Base-by-base conservation (phyloP, 2,888 invertebrate species). In the Adelphocoris suturalis region DNA sequence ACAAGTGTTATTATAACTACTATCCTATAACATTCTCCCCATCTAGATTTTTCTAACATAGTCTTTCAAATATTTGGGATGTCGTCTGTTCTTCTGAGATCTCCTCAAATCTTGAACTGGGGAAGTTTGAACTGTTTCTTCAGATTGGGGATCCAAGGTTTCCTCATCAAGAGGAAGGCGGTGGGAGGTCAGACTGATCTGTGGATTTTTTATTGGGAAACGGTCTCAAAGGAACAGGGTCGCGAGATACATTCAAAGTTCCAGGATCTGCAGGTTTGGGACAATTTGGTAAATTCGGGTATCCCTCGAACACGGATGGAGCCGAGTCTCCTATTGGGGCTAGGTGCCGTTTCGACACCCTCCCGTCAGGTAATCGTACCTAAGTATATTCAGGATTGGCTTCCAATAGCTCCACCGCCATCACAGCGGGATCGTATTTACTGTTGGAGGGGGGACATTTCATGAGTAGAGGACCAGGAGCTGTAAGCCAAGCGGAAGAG, bases 91-190 rank as follows among this genome's bases (percentile, higher is more conserved):
- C 14, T 5, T 78, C 27, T 23, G 78, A 0, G 5, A 23, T 78
- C 78, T 28, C n/a, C 78, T 78, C 78, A 78, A 28, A 28, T 78
- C 78, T 78, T 78, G 28, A 11, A 78, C 78, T 27, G 78, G 78
- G 4, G 28, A 78, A 14, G 28, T 78, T 12, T 78, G 28, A 78
- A 78, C 12, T 5, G 78, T 46, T n/a, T n/a, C n/a, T n/a, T 78
- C 78, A 61, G 52, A 52, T 52, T 52, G 13, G 16, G 12, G 52
- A 52, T 52, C 52, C 52, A 11, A 52, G 16, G 52, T 52, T 52
- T 37, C 37, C n/a, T 37, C 7, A 37, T 37, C 7, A 37, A 37
- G 37, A 37, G 37, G 37, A 37, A 37, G n/a, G 37, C 37, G 7
- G 37, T 7, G 7, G 37, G 37, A 37, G 2, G 7, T 37, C 37